Evolutionary conservation across 2,113 vertebrate genomes (phyloP).

Genomic region (Dicerorhinus sumatrensis): DNA sequence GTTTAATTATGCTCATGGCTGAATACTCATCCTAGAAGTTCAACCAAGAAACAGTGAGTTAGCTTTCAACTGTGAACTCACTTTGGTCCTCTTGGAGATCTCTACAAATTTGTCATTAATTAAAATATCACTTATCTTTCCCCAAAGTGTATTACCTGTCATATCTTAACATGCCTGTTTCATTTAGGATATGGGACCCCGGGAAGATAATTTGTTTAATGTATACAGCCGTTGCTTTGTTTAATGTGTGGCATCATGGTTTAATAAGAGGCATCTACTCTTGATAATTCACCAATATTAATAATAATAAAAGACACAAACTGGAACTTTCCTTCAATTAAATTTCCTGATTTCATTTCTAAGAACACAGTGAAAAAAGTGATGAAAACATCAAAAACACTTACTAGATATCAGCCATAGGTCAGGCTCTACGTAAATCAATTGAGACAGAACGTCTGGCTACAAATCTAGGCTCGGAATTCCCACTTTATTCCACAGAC

Average conservation of each 20-base stretch:
- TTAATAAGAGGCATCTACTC: background rate
- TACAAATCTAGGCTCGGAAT: background rate
- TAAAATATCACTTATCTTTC: background rate
- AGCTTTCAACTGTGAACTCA: background rate
- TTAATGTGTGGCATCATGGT: background rate
- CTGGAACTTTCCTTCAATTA: background rate
- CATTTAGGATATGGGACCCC: background rate
- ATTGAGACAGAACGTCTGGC: background rate
- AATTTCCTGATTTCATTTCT: background rate
- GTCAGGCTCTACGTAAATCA: background rate
- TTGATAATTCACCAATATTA: slow-evolving; percentile 1
- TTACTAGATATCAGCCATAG: background rate
- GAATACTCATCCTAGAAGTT: background rate
- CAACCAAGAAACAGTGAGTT: background rate
- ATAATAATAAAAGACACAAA: slow-evolving; percentile 19
- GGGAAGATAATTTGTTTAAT: background rate
- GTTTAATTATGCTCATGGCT: background rate
- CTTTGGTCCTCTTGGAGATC: background rate
- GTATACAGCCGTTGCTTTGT: background rate
- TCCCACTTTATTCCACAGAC: background rate
- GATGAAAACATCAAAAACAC: background rate
- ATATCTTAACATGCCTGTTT: background rate
- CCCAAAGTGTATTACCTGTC: background rate
- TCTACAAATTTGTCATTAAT: background rate
- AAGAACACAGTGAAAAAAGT: background rate